A percentile compares a stretch with the other conserved stretches of the same genome.
Conservation (phyloP, 30 jellyfish, hydroid and myxozoan species). For the Chironex yamaguchii region DNA sequence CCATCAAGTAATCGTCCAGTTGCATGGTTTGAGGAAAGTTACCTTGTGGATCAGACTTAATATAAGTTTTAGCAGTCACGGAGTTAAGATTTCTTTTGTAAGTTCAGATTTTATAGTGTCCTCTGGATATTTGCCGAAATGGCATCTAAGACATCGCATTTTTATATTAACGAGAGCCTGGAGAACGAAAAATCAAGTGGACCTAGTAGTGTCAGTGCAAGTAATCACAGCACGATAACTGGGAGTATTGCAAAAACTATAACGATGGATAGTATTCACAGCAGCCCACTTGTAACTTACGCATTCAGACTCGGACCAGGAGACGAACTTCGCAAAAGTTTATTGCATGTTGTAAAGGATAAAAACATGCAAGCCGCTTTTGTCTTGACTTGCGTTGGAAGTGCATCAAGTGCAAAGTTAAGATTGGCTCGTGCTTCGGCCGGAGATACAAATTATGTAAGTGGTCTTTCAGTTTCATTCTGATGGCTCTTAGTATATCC, state of each 20-base stretch:
- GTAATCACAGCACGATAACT: background rate
- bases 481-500: too few species aligned
- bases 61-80: too few species aligned
- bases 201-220: background rate
- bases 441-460: constrained; percentile 84
- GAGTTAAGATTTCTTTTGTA: too few species aligned
- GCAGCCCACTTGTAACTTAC: constrained; percentile 85
- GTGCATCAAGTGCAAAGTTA: constrained; percentile 83
- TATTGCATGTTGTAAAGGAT: constrained; percentile 66
- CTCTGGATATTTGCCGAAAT: too few species aligned
- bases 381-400: constrained; percentile 91
- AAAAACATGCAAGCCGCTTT: constrained; percentile 87
- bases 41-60: too few species aligned
- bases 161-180: background rate
- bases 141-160: background rate
- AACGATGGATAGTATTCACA: background rate
- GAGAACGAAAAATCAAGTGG: background rate
- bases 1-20: too few species aligned
- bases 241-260: background rate
- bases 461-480: constrained; percentile 38
- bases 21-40: too few species aligned
- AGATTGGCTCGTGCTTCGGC: constrained; percentile 89
- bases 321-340: constrained; percentile 79
- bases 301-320: constrained; percentile 85
- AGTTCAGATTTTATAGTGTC: too few species aligned